Percentiles rank a stretch among this genome's conserved stretches.
Evolutionary conservation across 2,888 invertebrate genomes (phyloP).

Genomic region (Agonopterix heracliana): DNA sequence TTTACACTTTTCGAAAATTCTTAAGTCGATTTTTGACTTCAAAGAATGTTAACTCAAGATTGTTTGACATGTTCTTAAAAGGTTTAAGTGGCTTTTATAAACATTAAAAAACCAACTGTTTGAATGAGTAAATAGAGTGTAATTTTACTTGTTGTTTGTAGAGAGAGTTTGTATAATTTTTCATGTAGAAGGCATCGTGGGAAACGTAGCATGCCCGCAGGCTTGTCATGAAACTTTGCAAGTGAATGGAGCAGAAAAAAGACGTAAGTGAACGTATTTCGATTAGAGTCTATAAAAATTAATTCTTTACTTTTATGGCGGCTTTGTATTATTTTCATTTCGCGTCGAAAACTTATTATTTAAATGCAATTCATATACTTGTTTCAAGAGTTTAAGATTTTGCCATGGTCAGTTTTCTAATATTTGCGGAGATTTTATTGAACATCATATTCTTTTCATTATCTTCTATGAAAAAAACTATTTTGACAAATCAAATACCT

Average conservation of each 20-base stretch:
- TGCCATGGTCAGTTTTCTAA: too few species aligned
- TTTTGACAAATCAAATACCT: too few species aligned
- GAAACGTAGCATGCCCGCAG: slow-evolving; percentile 78
- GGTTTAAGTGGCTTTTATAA: slow-evolving; percentile 7
- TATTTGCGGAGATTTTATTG: too few species aligned
- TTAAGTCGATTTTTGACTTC: slow-evolving; percentile 37
- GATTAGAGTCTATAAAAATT: slow-evolving; percentile 34
- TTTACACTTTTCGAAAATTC: slow-evolving; percentile 24
- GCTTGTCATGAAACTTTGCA: slow-evolving; percentile 69
- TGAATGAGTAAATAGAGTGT: slow-evolving; percentile 2
- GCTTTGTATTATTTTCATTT: too few species aligned
- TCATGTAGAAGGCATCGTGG: slow-evolving; percentile 59
- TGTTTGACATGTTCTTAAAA: slow-evolving; percentile 16
- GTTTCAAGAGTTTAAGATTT: too few species aligned
- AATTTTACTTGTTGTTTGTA: slow-evolving; percentile 7
- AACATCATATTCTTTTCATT: too few species aligned
- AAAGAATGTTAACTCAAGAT: slow-evolving; percentile 27
- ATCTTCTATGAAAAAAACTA: too few species aligned
- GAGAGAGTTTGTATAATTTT: slow-evolving; percentile 20
- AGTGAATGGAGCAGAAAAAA: slow-evolving; percentile 48
- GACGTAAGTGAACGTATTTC: slow-evolving; percentile 36
- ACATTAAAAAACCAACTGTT: not conserved
- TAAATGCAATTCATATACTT: too few species aligned
- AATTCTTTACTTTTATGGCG: not conserved
- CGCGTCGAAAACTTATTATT: too few species aligned